Evolutionary conservation across 2,797 vertebrate genomes (phyloP).

Genomic region (Macrochelys suwanniensis): DNA sequence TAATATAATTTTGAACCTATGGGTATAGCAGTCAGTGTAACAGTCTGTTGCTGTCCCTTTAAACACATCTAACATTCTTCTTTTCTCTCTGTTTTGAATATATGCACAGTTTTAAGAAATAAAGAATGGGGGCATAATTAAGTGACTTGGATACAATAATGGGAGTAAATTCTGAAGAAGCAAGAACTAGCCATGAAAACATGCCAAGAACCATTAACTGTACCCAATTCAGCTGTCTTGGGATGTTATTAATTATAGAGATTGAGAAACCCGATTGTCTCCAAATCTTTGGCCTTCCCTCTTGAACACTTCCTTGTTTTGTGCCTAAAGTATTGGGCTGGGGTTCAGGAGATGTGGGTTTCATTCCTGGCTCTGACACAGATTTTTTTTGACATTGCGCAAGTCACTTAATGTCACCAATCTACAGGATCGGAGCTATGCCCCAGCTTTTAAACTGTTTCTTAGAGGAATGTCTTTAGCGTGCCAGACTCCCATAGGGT

Average conservation of each 20-base stretch:
- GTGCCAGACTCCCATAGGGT: too few species aligned
- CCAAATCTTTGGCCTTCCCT: background rate
- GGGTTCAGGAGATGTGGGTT: fast-evolving
- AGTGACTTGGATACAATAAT: background rate
- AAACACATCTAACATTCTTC: background rate
- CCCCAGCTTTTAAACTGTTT: too few species aligned
- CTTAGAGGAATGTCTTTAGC: too few species aligned
- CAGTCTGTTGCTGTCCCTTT: background rate
- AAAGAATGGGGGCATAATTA: background rate
- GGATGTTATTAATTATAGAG: background rate
- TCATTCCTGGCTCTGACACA: background rate
- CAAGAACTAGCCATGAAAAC: constrained; percentile 1
- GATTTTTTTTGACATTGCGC: background rate
- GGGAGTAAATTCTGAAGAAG: background rate
- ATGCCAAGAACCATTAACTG: background rate
- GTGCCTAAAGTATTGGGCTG: background rate
- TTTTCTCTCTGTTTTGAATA: constrained; percentile 6
- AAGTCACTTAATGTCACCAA: background rate
- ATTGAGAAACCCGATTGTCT: background rate
- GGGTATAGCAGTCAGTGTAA: background rate
- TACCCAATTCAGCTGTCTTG: background rate
- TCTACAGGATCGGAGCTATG: background rate
- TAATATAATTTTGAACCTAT: background rate
- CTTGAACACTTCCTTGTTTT: background rate
- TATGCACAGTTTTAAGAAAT: background rate